Base-by-base conservation (phyloP, 2,113 vertebrate species). In the Oryzias celebensis region DNA sequence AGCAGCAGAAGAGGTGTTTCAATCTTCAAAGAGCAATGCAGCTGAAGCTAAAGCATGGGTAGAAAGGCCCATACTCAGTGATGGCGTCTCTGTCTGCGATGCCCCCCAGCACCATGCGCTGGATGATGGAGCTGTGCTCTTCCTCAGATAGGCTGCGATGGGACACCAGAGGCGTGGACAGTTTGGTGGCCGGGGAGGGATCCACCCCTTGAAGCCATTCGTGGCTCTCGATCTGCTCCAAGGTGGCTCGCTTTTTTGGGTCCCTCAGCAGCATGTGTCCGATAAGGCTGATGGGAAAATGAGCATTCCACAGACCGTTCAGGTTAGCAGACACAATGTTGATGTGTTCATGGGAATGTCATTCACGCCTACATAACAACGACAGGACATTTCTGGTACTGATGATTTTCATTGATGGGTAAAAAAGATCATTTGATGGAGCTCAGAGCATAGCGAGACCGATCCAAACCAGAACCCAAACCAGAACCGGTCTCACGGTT, bases 191-290 rank as follows among this genome's bases (percentile, higher is more conserved):
- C 3, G 97, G 97, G 13, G 97, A 99, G 1, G 97, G 97, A 85
- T 99, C 97, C 13, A 99, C 95, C 12, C 97, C 97, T 83, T 94
- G 96, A 8, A 99, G 94, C 97, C 97, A 99, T 0, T 94, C 80
- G 42, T 99, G 97, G 61, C 90, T 89, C 85, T 96, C 94, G 16
- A 99, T 98, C 85, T 96, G 94, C 61, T 96, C 96, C 41, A 98
- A 83, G 8, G 95, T 98, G 0, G 97, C 97, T 65, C 97, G 93
- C 75, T 90, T 92, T 86, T 96, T 98, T 0, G 97, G 97, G 64
- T 99, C 97, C 81, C 97, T 93, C 91, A 98, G 96, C 53, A 99
- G 91, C 97, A 99, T 99, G 58, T 91, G 94, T 58, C 94, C 95
- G 76, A 99, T 99, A 2, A 99, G 91, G 91, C 97, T 99, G 81